phyloP scores from a whole-genome alignment of 2,888 invertebrate genomes.

The Eurytoma californica region DNA sequence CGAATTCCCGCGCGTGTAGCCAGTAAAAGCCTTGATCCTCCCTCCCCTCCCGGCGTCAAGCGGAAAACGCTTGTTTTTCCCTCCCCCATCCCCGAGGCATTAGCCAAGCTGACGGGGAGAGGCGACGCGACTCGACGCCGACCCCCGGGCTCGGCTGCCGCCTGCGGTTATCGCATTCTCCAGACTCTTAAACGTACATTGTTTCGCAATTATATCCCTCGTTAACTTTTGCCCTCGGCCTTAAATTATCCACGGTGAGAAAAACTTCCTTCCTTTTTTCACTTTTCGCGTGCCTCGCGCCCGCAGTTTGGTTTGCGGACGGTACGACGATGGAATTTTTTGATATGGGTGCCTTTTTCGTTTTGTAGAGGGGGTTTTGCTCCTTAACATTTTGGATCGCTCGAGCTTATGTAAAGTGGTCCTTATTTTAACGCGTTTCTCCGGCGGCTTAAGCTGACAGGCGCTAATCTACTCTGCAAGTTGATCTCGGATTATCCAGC shows the following conservation, averaged over 20 bases:
- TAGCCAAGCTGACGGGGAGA: neutral
- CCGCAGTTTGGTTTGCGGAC: too few relatives aligned
- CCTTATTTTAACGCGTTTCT: too few relatives aligned
- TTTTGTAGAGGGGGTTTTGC: too few relatives aligned
- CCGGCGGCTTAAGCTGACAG: too few relatives aligned
- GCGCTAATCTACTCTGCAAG: too few relatives aligned
- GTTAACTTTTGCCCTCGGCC: conserved; percentile 4
- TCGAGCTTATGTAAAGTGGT: too few relatives aligned
- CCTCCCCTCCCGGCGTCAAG: neutral
- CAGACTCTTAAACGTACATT: conserved; percentile 25
- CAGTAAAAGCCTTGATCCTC: conserved; percentile 1
- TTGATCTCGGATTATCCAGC: too few relatives aligned
- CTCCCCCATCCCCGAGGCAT: neutral
- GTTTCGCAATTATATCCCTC: conserved; percentile 42
- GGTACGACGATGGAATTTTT: too few relatives aligned
- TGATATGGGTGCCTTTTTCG: too few relatives aligned
- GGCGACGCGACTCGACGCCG: neutral
- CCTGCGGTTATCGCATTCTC: conserved; percentile 12
- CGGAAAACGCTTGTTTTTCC: conserved; percentile 5
- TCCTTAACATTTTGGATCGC: too few relatives aligned
- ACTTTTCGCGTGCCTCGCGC: too few relatives aligned
- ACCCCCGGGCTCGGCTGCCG: neutral
- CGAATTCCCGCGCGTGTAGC: neutral
- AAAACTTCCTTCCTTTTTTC: neutral
- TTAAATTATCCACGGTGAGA: neutral